These are phyloP conservation scores for Scaptomyza caliginosa DNA, from an alignment of 2,888 invertebrate genomes.

Conservation along the genomic window DNA sequence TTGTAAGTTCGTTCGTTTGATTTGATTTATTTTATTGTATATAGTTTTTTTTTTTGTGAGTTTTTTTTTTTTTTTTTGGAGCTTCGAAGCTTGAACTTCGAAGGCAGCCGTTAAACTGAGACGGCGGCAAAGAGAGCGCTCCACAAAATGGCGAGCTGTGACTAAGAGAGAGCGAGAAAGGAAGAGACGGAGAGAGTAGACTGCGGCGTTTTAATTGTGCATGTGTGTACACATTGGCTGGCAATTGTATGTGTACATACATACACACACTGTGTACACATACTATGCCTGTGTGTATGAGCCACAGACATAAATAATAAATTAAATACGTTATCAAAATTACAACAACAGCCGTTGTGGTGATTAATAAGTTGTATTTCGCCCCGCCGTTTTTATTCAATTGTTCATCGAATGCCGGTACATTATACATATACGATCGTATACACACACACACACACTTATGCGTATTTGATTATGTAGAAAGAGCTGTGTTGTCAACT, in stretches of 20 bases:
- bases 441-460: not conserved
- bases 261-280: not conserved
- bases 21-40: not conserved
- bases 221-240: not conserved
- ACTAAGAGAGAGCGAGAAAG: conserved; percentile 11
- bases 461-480: not conserved
- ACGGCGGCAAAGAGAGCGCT: conserved; percentile 35
- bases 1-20: conserved; percentile 43
- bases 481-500: not conserved
- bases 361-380: conserved; percentile 23
- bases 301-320: conserved; percentile 48
- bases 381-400: conserved; percentile 13
- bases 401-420: conserved; percentile 32
- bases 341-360: conserved; percentile 26
- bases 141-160: conserved; percentile 45
- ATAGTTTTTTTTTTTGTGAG: not conserved
- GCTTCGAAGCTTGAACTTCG: conserved; percentile 60
- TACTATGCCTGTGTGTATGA: not conserved
- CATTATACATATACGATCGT: not conserved
- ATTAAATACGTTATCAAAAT: conserved; percentile 63
- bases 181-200: conserved; percentile 1
- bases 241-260: not conserved
- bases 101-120: conserved; percentile 62
- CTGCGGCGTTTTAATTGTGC: conserved; percentile 14
- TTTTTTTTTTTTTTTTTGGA: conserved; percentile 11